Percentiles rank a stretch among this genome's conserved stretches.
Evolutionary conservation across 2,888 invertebrate genomes (phyloP).

Genomic region (Trileptium ribeirensis): DNA sequence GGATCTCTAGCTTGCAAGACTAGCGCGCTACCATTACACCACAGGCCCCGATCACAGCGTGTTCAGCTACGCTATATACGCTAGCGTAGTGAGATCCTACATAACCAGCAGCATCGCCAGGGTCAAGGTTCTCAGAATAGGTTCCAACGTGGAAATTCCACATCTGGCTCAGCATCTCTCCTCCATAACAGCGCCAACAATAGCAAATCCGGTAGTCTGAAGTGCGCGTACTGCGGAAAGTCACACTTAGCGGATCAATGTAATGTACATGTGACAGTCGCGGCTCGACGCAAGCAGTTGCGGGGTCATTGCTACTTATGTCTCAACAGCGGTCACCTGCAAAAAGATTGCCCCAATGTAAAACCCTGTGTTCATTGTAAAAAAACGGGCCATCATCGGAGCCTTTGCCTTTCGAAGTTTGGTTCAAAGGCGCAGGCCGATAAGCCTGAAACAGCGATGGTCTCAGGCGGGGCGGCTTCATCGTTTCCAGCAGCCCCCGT

Average conservation of each 20-base stretch:
- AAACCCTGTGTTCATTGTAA: constrained; percentile 2
- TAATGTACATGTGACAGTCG: background rate
- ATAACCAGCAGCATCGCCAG: background rate
- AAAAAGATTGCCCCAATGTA: background rate
- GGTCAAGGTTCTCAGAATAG: too few species aligned
- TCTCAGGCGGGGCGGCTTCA: background rate
- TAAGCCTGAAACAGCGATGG: background rate
- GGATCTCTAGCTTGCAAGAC: too few species aligned
- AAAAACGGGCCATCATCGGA: constrained; percentile 5
- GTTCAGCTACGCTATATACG: too few species aligned
- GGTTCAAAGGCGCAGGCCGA: background rate
- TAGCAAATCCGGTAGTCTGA: background rate
- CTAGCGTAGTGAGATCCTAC: too few species aligned
- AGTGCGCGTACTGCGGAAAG: background rate
- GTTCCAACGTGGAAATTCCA: too few species aligned
- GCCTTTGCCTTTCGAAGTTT: constrained; percentile 3
- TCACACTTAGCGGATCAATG: background rate
- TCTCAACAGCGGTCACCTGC: background rate
- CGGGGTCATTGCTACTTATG: background rate
- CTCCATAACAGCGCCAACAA: background rate
- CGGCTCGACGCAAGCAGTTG: background rate
- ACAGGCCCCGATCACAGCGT: too few species aligned
- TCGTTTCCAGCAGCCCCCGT: background rate
- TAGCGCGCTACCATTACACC: too few species aligned
- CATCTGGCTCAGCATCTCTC: background rate